Conservation (phyloP, 2,888 invertebrate species). For the Melitaea athalia region DNA sequence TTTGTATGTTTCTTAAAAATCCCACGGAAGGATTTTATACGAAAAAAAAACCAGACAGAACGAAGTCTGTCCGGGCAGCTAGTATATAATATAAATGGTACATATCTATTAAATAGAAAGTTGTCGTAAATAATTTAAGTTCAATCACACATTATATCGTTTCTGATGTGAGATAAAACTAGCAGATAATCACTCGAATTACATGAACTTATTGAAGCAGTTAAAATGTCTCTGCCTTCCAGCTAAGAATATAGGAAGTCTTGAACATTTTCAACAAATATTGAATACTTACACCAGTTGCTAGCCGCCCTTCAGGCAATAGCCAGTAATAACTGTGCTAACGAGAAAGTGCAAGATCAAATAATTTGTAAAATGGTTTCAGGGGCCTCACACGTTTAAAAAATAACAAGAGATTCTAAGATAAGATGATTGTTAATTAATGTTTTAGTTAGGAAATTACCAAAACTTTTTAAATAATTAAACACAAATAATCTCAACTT, state of each 20-base stretch:
- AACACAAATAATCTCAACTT: too few relatives aligned
- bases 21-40: too few relatives aligned
- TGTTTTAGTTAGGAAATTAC: background rate
- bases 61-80: too few relatives aligned
- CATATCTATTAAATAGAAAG: too few relatives aligned
- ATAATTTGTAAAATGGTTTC: slow-evolving; percentile 57
- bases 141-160: background rate
- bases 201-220: slow-evolving; percentile 5
- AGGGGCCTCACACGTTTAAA: slow-evolving; percentile 48
- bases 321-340: slow-evolving; percentile 46
- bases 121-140: slow-evolving; percentile 1
- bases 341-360: slow-evolving; percentile 63
- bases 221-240: slow-evolving; percentile 4
- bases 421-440: background rate
- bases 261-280: slow-evolving; percentile 36
- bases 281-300: slow-evolving; percentile 42
- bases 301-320: slow-evolving; percentile 37
- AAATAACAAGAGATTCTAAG: slow-evolving; percentile 38
- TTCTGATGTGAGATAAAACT: background rate
- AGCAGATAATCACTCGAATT: slow-evolving; percentile 4
- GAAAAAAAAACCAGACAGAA: too few relatives aligned
- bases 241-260: slow-evolving; percentile 15
- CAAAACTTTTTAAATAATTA: background rate
- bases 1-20: too few relatives aligned
- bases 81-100: too few relatives aligned